Percentiles rank a stretch among this genome's conserved stretches.
These are phyloP conservation scores for Probaryconus sp. DNA, from an alignment of 1,140 invertebrate species.

Conservation along the genomic window DNA sequence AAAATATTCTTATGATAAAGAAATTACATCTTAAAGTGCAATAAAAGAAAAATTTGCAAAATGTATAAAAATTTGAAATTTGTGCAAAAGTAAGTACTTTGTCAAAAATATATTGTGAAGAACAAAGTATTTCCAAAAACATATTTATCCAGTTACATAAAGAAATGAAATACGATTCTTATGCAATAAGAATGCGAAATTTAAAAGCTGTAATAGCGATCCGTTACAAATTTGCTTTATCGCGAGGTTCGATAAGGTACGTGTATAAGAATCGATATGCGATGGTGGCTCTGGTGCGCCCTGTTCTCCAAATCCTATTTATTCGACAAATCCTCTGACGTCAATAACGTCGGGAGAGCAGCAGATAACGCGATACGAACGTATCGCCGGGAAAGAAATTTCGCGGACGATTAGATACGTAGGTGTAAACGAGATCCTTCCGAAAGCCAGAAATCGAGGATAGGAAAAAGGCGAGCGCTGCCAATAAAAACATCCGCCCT, in stretches of 20 bases:
- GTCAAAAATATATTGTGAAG: too few relatives aligned
- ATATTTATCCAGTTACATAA: too few relatives aligned
- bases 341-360: constrained; percentile 51
- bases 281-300: constrained; percentile 9
- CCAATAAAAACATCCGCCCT: constrained; percentile 42
- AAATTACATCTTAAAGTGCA: too few relatives aligned
- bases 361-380: constrained; percentile 59
- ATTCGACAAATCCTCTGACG: constrained; percentile 58
- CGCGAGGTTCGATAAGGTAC: constrained; percentile 13
- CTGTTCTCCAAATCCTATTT: constrained; percentile 51
- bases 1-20: too few relatives aligned
- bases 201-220: too few relatives aligned
- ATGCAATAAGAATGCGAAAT: too few relatives aligned
- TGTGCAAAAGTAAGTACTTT: too few relatives aligned
- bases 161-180: too few relatives aligned
- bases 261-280: constrained; percentile 28
- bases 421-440: constrained; percentile 65
- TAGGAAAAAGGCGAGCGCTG: constrained; percentile 32
- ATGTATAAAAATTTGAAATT: too few relatives aligned
- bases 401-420: constrained; percentile 65
- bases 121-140: too few relatives aligned
- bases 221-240: constrained; percentile 32
- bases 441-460: constrained; percentile 48
- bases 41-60: too few relatives aligned
- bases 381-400: constrained; percentile 67